Base-by-base conservation (phyloP, 2,113 vertebrate species). In the Burhinus bistriatus region DNA sequence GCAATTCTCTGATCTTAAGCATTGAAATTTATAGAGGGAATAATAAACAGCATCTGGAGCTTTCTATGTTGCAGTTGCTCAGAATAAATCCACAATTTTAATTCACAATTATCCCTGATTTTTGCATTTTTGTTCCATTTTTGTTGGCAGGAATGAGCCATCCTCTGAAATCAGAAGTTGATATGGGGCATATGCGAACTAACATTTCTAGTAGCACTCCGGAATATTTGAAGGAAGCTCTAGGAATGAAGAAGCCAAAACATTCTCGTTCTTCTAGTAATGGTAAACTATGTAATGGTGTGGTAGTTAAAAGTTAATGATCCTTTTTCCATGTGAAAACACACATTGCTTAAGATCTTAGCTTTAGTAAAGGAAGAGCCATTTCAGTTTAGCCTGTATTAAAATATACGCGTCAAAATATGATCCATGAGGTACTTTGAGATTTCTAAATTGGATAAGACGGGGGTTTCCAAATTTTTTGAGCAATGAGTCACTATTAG, bases 211-310 rank as follows among this genome's bases (percentile, higher is more conserved):
- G 93, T 61, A 92, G 95, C 87, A 97, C 98, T 38, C 98, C 98
- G 0, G 98, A 99, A 80, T 98, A 98, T 75, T 96, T 99, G 92
- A 98, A 98, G 83, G 98, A 99, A 95, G 98, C 98, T 32, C n/a
- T 98, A 55, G 98, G 98, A 89, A 97, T 96, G 91, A 99, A 96
- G 96, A 99, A 98, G 87, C 97, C 98, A 34, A 98, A 98, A 79
- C 97, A 98, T 86, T 97, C 98, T 42, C 98, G 95, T 61, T 98
- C 98, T 52, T 94, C 98, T 86, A 98, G 97, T 91, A 98, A 97
- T 6, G 98, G 98, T 98, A 97, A 98, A 79, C 73, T 61, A 17
- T 36, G 23, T 69, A 55, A 38, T 44, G 32, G 16, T 51, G 32
- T 58, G 52, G 25, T 44, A 77, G 51, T 87, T 62, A 42, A 62